Evolutionary conservation across 2,113 vertebrate genomes (phyloP).

Genomic region (Neopipo cinnamomea): DNA sequence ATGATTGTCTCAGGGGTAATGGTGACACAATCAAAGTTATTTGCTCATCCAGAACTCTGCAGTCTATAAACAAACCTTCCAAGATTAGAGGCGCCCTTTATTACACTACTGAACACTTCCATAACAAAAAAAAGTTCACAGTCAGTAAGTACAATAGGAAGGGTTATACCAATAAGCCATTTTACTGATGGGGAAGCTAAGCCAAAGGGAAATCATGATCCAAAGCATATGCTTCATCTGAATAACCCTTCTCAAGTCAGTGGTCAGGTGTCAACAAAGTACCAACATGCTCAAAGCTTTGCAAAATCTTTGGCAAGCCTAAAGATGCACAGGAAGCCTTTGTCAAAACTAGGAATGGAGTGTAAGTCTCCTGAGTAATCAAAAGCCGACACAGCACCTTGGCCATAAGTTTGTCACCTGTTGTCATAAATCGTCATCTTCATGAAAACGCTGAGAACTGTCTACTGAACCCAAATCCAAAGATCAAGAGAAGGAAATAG

Average conservation of each 20-base stretch:
- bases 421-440: background rate
- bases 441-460: background rate
- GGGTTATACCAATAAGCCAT: background rate
- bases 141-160: background rate
- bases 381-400: background rate
- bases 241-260: background rate
- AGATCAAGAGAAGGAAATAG: background rate
- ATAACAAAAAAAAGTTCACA: background rate
- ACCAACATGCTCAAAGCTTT: background rate
- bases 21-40: background rate
- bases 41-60: background rate
- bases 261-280: background rate
- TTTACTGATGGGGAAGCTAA: background rate
- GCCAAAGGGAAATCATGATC: background rate
- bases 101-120: background rate
- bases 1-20: background rate
- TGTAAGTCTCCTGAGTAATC: background rate
- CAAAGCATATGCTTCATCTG: background rate
- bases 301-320: background rate
- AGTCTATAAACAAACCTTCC: background rate
- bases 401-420: background rate
- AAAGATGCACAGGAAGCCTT: background rate
- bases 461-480: background rate
- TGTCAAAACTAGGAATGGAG: background rate
- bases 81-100: background rate